phyloP scores from a whole-genome alignment of 2,797 vertebrate genomes.

The Sylvia borin region DNA sequence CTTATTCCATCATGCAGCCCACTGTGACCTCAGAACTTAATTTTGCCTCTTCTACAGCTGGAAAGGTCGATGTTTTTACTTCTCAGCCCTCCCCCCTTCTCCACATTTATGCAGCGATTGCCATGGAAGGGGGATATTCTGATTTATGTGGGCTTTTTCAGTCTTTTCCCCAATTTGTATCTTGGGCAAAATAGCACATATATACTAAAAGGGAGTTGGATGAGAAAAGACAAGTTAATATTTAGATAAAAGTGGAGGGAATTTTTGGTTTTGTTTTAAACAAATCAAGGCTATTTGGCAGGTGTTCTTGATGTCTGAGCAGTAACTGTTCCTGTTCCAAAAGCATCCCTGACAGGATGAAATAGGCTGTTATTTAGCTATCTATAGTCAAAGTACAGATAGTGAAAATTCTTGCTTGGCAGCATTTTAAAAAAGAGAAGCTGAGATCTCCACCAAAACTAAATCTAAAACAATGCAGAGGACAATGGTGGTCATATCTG shows the following conservation, averaged over 20 bases:
- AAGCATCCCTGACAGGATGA: background rate
- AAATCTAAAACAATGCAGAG: background rate
- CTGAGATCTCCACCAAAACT: background rate
- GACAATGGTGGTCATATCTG: background rate
- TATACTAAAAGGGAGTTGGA: background rate
- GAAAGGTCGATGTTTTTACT: background rate
- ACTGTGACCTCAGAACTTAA: background rate
- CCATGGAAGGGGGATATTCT: background rate
- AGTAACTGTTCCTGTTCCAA: background rate
- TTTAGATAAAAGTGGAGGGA: background rate
- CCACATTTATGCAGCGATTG: background rate
- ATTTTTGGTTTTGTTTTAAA: background rate
- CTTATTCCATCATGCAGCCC: background rate
- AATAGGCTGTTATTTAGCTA: conserved; percentile 1
- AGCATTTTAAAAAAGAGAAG: background rate
- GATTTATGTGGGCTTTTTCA: background rate
- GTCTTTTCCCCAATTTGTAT: background rate
- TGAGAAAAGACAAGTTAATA: background rate
- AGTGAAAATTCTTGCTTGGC: background rate
- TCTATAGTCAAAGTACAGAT: background rate
- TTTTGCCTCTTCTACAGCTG: background rate
- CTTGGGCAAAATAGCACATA: background rate
- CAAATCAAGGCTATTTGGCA: background rate
- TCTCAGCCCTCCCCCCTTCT: background rate
- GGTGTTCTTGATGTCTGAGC: background rate